Base-by-base conservation (phyloP, 2,888 invertebrate genomes). In the Calliphora vomitoria region DNA sequence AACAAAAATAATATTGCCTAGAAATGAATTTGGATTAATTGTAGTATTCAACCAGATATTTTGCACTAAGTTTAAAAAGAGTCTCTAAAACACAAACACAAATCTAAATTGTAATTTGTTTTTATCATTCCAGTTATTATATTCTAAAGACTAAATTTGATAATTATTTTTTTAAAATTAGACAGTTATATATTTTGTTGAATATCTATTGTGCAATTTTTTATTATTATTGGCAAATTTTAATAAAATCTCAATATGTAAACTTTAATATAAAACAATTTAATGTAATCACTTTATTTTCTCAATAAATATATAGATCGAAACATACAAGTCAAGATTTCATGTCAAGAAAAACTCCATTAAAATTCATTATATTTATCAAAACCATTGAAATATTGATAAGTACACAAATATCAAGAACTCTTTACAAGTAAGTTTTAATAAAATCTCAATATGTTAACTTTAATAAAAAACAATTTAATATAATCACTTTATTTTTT, bases 271-370 rank as follows among this genome's bases (percentile, higher is more conserved):
- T 13, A 44, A 13, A 11, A n/a, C 8, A n/a, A n/a, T 50, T 50
- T 50, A 50, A 50, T 18, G 69, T 35, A 31, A 69, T 69, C 69
- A 69, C 31, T 53, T 50, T 69, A n/a, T 69, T 69, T 69, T 76
- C 82, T 83, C 82, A 83, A 83, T 83, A 83, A 83, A 71, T 15
- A 25, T 31, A 10, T 38, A 53, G 53, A 55, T 5, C 47, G n/a
- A 38, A 53, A 8, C 11, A 35, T 41, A n/a, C 47, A 68, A 41
- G 35, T 50, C 25, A 50, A 44, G 0, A 38, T 38, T 18, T n/a
- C 25, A 25, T 25, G 35, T 44, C 41, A 44, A 38, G 0, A 31
- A 38, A 64, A 62, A 62, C 15, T 35, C 6, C 2, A 38, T 38
- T 47, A 13, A 47, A 47, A 47, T 47, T 47, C 13, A 11, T 47